phyloP scores from a whole-genome alignment of 35 echinoderm and acorn worm species.

The Nesometra sesokonis region DNA sequence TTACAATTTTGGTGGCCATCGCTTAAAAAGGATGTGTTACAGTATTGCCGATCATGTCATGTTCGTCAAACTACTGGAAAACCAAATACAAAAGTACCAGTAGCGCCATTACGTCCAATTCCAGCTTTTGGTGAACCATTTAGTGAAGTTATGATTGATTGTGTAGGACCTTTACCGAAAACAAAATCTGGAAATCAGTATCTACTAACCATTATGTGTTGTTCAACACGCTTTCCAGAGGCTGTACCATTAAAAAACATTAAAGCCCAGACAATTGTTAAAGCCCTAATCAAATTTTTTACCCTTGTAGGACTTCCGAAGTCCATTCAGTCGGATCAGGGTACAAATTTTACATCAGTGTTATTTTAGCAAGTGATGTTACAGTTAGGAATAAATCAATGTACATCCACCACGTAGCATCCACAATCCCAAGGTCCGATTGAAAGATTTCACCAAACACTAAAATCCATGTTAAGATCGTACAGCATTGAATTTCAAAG shows the following conservation, averaged over 20 bases:
- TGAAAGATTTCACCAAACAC: slow-evolving; percentile 48
- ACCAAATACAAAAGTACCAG: slow-evolving; percentile 57
- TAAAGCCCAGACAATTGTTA: slow-evolving; percentile 16
- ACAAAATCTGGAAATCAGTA: slow-evolving; percentile 52
- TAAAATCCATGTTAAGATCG: slow-evolving; percentile 66
- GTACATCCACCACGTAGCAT: slow-evolving; percentile 40
- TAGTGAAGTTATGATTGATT: slow-evolving; percentile 49
- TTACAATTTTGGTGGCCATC: slow-evolving; percentile 51
- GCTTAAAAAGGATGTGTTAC: slow-evolving; percentile 19
- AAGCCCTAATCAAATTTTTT: slow-evolving; percentile 50
- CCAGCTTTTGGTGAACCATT: slow-evolving; percentile 86
- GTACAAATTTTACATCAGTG: slow-evolving; percentile 52
- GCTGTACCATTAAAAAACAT: slow-evolving; percentile 51
- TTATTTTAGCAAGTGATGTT: slow-evolving; percentile 49
- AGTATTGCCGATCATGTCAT: slow-evolving; percentile 45
- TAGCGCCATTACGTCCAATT: slow-evolving; percentile 52
- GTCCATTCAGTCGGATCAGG: slow-evolving; percentile 49
- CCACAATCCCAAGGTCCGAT: slow-evolving; percentile 42
- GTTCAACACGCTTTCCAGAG: slow-evolving; percentile 56
- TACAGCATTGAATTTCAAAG: slow-evolving; percentile 37
- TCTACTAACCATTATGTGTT: slow-evolving; percentile 65
- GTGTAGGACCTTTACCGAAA: slow-evolving; percentile 59
- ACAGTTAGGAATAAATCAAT: slow-evolving; percentile 30
- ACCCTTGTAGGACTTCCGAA: slow-evolving; percentile 55
- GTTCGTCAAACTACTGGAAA: slow-evolving; percentile 60